These are phyloP conservation scores for Bos indicus DNA, from an alignment of 2,113 vertebrate species.

Conservation along the genomic window DNA sequence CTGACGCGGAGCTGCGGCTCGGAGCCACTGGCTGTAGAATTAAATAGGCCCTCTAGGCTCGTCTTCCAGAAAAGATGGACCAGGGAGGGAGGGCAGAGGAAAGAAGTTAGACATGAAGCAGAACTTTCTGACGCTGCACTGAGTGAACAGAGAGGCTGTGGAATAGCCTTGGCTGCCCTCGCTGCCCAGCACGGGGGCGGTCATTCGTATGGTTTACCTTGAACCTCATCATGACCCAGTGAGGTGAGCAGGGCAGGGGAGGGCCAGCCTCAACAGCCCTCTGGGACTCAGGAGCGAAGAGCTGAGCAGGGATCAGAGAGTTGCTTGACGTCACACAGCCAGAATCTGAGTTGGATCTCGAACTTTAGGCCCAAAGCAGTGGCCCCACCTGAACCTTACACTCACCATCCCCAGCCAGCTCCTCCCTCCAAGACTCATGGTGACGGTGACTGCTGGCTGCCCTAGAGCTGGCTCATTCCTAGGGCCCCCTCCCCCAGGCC, in stretches of 20 bases:
- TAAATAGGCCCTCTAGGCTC: neutral
- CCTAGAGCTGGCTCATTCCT: neutral
- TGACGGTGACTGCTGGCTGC: neutral
- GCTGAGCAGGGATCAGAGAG: neutral
- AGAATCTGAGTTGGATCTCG: neutral
- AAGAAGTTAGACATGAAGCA: neutral
- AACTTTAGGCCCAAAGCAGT: neutral
- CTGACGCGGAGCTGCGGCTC: rapidly evolving
- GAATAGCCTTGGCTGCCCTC: neutral
- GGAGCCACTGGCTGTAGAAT: neutral
- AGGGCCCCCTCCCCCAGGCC: neutral
- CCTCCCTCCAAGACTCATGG: neutral
- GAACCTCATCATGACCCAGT: neutral
- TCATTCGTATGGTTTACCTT: neutral
- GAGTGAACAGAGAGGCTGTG: neutral
- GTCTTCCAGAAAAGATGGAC: neutral
- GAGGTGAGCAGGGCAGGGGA: neutral
- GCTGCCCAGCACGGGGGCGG: rapidly evolving
- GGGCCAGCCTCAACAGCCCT: too few species aligned
- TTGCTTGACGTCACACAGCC: rapidly evolving
- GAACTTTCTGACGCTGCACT: neutral
- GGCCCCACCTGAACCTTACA: neutral
- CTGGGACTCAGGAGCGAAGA: neutral
- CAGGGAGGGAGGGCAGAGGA: neutral
- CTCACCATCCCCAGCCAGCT: neutral